Evolutionary conservation across 2,888 invertebrate genomes (phyloP).

Genomic region (Epinotia bilunana): DNA sequence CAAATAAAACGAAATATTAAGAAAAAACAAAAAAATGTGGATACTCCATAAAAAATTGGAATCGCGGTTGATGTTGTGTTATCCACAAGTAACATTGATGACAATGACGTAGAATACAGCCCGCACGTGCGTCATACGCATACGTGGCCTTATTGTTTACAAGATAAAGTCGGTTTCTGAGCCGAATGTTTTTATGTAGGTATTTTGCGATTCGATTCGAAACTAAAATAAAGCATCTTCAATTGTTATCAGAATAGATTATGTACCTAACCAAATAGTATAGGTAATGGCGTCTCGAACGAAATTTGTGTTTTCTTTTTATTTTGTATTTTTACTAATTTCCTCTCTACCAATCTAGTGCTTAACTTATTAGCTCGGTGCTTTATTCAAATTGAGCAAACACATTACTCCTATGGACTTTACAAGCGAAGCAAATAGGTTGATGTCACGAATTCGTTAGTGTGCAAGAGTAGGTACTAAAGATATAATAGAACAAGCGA

Average conservation of each 20-base stretch:
- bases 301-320: neutral
- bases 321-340: neutral
- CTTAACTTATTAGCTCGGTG: neutral
- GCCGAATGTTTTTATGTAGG: constrained; percentile 4
- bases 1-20: no score
- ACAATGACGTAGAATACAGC: constrained; percentile 5
- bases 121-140: constrained; percentile 29
- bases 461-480: neutral
- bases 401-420: neutral
- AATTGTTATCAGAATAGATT: neutral
- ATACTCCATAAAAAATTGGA: neutral
- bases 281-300: no score
- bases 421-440: neutral
- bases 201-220: neutral
- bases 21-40: neutral
- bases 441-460: neutral
- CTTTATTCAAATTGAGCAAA: neutral
- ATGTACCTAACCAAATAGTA: neutral
- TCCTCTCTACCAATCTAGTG: neutral
- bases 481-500: no score
- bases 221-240: neutral
- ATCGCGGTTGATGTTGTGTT: constrained; percentile 16
- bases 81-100: constrained; percentile 15
- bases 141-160: constrained; percentile 37
- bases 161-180: constrained; percentile 36